Evolutionary conservation across 92 coral and sea anemone species (phyloP), one percentile per base, ranked within the genome.

Genomic region (Siderastrea radians): DNA sequence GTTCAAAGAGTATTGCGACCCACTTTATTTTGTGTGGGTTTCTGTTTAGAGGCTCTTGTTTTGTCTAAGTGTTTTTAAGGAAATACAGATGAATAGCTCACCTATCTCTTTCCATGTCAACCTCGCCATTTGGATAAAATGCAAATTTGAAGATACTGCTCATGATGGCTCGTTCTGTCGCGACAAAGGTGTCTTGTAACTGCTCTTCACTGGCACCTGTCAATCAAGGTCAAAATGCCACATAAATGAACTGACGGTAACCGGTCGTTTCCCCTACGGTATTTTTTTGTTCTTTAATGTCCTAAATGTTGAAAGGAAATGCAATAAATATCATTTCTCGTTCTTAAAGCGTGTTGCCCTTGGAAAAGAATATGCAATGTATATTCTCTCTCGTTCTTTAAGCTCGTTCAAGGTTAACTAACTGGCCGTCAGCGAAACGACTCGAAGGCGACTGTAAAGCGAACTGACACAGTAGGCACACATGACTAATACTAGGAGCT

Each of bases 61-160:
- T 26, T 26, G 38, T 26, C 38, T 26, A n/a, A n/a, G n/a, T n/a
- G 38, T 26, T 26, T 26, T 26, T 6, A 52, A 49, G 48, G 13
- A 26, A 44, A 14, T 12, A 17, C 38, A 26, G 38, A 26, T 26
- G 50, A 52, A 15, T 9, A 26, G 61, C 95, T 88, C 77, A 97
- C 99, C 88, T 93, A 81, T 97, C 99, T 49, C 89, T 90, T 69
- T 90, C 93, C 63, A 92, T 89, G 91, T 97, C 99, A 50, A 95
- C 86, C n/a, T 91, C 94, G 7, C 99, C 99, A 79, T 92, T 92
- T 13, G 99, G 98, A 78, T 97, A 94, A 74, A 97, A 91, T 6
- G 99, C 99, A 62, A 68, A 82, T 91, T 88, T 94, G 86, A 92
- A 97, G 55, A 97, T 93, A 16, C 95, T 90, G 64, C 98, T 93